A percentile compares a stretch with the other conserved stretches of the same genome.
phyloP scores from a whole-genome alignment of 2,888 invertebrate genomes.

The Philaethria dido region DNA sequence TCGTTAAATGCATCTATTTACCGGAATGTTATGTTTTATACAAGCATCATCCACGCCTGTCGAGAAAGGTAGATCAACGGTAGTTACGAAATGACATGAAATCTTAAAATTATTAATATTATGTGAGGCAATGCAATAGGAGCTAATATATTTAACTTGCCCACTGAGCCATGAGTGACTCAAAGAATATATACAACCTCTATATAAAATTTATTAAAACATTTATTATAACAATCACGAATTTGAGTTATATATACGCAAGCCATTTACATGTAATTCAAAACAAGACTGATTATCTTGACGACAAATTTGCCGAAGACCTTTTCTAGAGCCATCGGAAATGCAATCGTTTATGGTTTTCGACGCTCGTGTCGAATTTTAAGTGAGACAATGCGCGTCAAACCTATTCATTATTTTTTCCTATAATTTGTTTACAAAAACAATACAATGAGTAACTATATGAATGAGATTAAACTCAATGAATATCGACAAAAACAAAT shows the following conservation, averaged over 20 bases:
- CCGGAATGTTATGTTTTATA: too few species aligned
- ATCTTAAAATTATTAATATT: too few species aligned
- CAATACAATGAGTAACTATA: too few species aligned
- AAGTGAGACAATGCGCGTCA: slow-evolving; percentile 60
- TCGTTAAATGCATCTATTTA: too few species aligned
- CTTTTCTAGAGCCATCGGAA: slow-evolving; percentile 68
- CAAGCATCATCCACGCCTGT: too few species aligned
- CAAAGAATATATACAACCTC: too few species aligned
- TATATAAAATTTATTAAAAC: background rate
- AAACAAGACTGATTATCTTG: slow-evolving; percentile 57
- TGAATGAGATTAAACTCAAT: background rate
- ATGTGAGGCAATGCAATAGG: background rate
- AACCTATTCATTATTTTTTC: slow-evolving; percentile 34
- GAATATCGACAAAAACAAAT: background rate
- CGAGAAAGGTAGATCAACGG: too few species aligned
- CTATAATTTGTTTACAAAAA: background rate
- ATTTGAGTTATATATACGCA: background rate
- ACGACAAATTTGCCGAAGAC: slow-evolving; percentile 65
- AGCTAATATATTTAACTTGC: background rate
- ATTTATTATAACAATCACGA: slow-evolving; percentile 9
- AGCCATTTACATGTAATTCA: slow-evolving; percentile 30
- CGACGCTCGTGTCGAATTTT: slow-evolving; percentile 62
- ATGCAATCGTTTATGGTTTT: slow-evolving; percentile 68
- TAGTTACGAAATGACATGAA: too few species aligned
- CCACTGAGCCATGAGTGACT: background rate